Evolutionary conservation across 2,888 invertebrate genomes (phyloP).

Genomic region (Melanotus villosus): DNA sequence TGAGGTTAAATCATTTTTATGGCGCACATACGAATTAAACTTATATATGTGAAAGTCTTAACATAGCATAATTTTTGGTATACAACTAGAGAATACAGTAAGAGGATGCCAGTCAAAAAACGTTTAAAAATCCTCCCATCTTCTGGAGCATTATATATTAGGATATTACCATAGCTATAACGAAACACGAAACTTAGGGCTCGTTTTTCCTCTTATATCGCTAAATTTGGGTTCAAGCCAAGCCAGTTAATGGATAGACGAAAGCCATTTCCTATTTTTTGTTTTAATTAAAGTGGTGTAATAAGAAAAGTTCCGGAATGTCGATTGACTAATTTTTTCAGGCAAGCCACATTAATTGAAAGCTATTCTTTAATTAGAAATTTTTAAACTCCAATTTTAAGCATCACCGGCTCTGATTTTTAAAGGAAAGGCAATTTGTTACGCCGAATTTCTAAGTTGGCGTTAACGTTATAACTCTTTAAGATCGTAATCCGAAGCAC

Average conservation of each 20-base stretch:
- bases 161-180: neutral
- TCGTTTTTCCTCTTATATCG: neutral
- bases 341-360: conserved; percentile 30
- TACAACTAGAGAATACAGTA: too few relatives aligned
- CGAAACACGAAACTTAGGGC: neutral
- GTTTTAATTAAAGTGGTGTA: conserved; percentile 43
- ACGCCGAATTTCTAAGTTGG: neutral
- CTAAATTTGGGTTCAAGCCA: conserved; percentile 28
- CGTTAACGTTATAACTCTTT: neutral
- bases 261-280: conserved; percentile 35
- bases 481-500: neutral
- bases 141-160: too few relatives aligned
- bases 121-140: too few relatives aligned
- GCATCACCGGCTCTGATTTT: neutral
- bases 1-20: too few relatives aligned
- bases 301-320: conserved; percentile 44
- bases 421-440: neutral
- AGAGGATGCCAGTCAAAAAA: too few relatives aligned
- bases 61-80: too few relatives aligned
- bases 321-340: conserved; percentile 42
- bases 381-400: conserved; percentile 22
- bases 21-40: too few relatives aligned
- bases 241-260: conserved; percentile 32
- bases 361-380: conserved; percentile 41
- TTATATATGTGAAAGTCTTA: too few relatives aligned